Conservation (phyloP, 30 jellyfish, hydroid and myxozoan species). For the Nemopilema nomurai region DNA sequence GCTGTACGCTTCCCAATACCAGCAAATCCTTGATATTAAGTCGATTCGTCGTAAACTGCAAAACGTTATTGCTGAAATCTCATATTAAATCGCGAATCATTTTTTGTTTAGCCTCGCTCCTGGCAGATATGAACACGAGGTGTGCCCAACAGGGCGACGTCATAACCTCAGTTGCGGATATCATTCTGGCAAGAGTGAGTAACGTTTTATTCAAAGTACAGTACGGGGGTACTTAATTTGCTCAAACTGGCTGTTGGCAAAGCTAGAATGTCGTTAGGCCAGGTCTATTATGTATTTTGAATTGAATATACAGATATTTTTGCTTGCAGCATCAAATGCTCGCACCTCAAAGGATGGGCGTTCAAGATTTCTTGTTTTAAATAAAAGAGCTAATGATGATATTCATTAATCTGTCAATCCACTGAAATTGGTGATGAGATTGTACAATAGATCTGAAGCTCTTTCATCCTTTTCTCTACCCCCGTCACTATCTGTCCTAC, state of each 20-base stretch:
- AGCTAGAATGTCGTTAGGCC: background rate
- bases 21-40: too few species aligned
- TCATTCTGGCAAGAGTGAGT: constrained; percentile 88
- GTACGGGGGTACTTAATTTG: background rate
- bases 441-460: constrained; percentile 14
- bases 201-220: background rate
- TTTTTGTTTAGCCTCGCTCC: constrained; percentile 76
- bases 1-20: too few species aligned
- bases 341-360: too few species aligned
- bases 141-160: constrained; percentile 76
- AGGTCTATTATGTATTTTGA: too few species aligned
- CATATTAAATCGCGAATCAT: too few species aligned
- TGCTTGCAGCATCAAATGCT: too few species aligned
- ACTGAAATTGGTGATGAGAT: constrained; percentile 26
- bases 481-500: background rate
- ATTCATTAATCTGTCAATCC: constrained; percentile 38
- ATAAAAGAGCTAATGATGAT: constrained; percentile 30
- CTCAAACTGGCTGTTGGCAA: background rate
- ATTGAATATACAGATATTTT: too few species aligned
- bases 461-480: background rate
- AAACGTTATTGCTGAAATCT: too few species aligned
- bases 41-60: too few species aligned
- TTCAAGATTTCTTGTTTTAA: too few species aligned
- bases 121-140: constrained; percentile 92
- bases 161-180: constrained; percentile 77